Conservation (phyloP, 2,888 invertebrate species). For the Chalcosyrphus nemorum region DNA sequence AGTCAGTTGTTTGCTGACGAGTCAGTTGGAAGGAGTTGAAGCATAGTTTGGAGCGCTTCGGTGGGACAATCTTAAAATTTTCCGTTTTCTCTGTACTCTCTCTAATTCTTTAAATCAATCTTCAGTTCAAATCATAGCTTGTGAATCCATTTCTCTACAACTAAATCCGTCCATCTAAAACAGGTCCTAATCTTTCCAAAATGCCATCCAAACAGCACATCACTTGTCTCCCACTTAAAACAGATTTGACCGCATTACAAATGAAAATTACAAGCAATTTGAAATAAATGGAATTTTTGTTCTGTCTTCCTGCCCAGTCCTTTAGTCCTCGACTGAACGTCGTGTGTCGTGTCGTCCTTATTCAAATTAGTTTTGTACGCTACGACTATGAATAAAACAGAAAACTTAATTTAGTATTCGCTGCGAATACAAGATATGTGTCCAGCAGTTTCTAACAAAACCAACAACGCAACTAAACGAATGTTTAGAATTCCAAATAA, state of each 20-base stretch:
- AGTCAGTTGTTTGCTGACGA: too few species aligned
- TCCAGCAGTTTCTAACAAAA: not conserved
- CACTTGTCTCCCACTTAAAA: constrained; percentile 1
- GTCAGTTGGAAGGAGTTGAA: too few species aligned
- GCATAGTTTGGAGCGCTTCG: too few species aligned
- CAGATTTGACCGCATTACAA: constrained; percentile 47
- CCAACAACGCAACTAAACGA: constrained; percentile 58
- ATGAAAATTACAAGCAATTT: constrained; percentile 65
- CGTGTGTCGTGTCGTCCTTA: constrained; percentile 27
- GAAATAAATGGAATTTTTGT: constrained; percentile 66
- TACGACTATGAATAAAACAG: constrained; percentile 53
- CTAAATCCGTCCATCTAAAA: too few species aligned
- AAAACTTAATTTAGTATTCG: constrained; percentile 65
- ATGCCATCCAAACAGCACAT: not conserved
- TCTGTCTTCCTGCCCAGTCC: constrained; percentile 5
- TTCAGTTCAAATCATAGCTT: too few species aligned
- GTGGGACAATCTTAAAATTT: too few species aligned
- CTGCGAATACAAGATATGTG: constrained; percentile 43
- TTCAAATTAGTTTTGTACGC: constrained; percentile 63
- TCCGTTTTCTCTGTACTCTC: too few species aligned
- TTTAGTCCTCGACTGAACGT: not conserved
- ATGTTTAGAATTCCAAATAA: constrained; percentile 72
- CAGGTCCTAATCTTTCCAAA: not conserved
- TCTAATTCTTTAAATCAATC: too few species aligned
- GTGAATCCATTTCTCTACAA: not conserved